phyloP scores from a whole-genome alignment of 2,113 vertebrate species.

The Mionectes macconnelli region DNA sequence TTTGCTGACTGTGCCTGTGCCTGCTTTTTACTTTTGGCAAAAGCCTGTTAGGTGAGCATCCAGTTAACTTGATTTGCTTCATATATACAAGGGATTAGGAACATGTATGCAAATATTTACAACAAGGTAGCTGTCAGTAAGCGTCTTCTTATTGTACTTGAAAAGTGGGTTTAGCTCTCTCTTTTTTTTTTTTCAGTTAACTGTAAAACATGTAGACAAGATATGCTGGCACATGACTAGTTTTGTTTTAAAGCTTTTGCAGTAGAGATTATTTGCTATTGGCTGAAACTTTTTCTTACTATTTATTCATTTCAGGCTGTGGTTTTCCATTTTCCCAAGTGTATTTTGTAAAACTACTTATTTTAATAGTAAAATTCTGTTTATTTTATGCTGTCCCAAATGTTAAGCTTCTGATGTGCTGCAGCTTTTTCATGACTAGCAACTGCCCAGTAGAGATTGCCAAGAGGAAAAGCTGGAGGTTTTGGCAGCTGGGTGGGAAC shows the following conservation, averaged over 20 bases:
- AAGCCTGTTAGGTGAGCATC: background rate
- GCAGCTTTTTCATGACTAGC: slow-evolving; percentile 44
- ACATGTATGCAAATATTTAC: background rate
- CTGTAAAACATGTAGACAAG: background rate
- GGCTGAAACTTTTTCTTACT: background rate
- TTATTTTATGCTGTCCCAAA: slow-evolving; percentile 52
- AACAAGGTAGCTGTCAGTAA: background rate
- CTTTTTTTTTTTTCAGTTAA: background rate
- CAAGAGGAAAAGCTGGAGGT: slow-evolving; percentile 63
- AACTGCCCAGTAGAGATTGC: slow-evolving; percentile 48
- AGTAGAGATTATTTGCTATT: background rate
- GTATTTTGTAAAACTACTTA: slow-evolving; percentile 12
- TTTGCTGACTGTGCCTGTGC: background rate
- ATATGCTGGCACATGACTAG: background rate
- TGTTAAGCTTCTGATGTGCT: slow-evolving; percentile 49
- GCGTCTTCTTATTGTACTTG: background rate
- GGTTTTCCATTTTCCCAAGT: background rate
- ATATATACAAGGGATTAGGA: background rate
- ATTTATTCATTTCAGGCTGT: background rate
- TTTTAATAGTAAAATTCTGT: slow-evolving; percentile 32
- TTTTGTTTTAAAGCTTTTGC: slow-evolving; percentile 3
- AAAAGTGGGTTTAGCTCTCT: background rate
- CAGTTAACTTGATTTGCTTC: background rate
- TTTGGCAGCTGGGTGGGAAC: slow-evolving; percentile 66
- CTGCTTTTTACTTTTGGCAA: background rate